Conservation (phyloP, 2,797 vertebrate genomes). For the Phrynocephalus forsythii region DNA sequence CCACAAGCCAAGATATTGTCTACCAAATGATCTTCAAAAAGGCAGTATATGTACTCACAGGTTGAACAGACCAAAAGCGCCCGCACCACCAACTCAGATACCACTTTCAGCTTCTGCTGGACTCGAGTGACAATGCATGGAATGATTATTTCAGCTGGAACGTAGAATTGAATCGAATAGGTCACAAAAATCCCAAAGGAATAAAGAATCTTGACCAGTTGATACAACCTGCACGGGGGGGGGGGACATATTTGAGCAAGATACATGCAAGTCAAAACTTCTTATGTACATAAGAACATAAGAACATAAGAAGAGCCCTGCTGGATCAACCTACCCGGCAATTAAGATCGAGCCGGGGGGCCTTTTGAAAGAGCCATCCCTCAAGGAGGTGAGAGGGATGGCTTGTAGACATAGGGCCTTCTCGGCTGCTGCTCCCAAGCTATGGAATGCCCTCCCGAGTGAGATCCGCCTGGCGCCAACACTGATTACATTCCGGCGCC, state of each 20-base stretch:
- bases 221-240: constrained; percentile 81
- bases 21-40: neutral
- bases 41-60: constrained; percentile 78
- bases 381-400: too few relatives aligned
- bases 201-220: constrained; percentile 85
- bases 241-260: constrained; percentile 51
- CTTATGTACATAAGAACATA: too few relatives aligned
- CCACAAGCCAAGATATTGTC: neutral
- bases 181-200: constrained; percentile 91
- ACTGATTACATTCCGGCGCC: too few relatives aligned
- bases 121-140: constrained; percentile 78
- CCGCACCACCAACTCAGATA: constrained; percentile 77
- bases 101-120: constrained; percentile 77
- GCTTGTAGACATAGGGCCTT: too few relatives aligned
- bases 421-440: too few relatives aligned
- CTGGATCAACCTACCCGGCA: too few relatives aligned
- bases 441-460: too few relatives aligned
- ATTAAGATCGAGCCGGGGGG: too few relatives aligned
- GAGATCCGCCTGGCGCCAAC: too few relatives aligned
- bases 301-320: too few relatives aligned
- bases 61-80: constrained; percentile 81
- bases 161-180: constrained; percentile 90
- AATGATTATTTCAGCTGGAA: constrained; percentile 87
- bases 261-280: neutral
- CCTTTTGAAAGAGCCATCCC: too few relatives aligned